Evolutionary conservation across 2,797 vertebrate genomes (phyloP).

Genomic region (Hephaestus fuliginosus): DNA sequence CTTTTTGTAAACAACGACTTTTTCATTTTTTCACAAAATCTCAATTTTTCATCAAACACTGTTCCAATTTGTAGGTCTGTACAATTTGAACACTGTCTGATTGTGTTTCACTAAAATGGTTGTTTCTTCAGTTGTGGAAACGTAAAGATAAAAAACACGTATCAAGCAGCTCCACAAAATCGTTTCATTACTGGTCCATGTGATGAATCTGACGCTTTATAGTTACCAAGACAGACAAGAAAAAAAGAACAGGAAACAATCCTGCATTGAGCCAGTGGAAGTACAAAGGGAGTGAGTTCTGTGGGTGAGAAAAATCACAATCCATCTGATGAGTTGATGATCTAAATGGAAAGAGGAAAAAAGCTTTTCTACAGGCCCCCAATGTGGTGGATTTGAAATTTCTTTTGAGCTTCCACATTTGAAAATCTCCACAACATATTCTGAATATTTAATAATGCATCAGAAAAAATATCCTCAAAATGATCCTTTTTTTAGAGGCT

Average conservation of each 20-base stretch:
- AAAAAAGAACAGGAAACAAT: neutral
- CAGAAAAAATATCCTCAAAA: neutral
- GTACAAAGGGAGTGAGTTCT: neutral
- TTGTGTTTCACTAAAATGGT: neutral
- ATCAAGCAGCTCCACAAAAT: neutral
- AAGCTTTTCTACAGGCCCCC: neutral
- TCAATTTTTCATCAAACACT: neutral
- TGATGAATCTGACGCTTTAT: neutral
- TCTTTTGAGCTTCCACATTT: neutral
- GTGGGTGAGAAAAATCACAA: neutral
- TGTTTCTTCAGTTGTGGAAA: neutral
- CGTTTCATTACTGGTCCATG: neutral
- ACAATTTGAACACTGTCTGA: neutral
- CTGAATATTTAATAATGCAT: slow-evolving; percentile 5
- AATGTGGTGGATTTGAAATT: neutral
- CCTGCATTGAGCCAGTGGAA: neutral
- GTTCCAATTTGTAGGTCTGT: neutral
- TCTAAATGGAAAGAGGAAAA: neutral
- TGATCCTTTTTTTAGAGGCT: neutral
- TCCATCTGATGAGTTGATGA: neutral
- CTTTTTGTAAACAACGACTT: neutral
- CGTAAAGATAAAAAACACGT: neutral
- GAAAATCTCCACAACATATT: neutral
- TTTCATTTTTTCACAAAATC: neutral
- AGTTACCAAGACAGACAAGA: neutral